Evolutionary conservation across 2,888 invertebrate genomes (phyloP).

Genomic region (Bugula neritina): DNA sequence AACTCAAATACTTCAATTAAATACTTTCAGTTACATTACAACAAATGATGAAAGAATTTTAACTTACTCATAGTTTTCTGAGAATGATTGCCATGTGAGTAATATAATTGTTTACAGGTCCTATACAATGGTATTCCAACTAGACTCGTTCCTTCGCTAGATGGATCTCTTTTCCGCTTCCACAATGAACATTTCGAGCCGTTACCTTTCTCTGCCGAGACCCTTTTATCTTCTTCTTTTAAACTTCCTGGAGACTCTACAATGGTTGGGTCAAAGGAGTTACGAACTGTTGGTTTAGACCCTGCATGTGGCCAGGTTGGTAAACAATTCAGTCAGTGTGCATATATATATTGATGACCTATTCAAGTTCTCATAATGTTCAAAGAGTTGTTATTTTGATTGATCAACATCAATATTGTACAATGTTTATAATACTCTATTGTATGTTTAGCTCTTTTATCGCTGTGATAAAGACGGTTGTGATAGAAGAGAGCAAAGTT

Average conservation of each 20-base stretch:
- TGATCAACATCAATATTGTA: too few relatives aligned
- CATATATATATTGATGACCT: too few relatives aligned
- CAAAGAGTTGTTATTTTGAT: too few relatives aligned
- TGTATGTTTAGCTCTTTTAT: neutral
- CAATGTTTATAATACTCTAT: too few relatives aligned
- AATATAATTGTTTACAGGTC: too few relatives aligned
- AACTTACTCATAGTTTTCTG: too few relatives aligned
- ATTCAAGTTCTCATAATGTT: too few relatives aligned
- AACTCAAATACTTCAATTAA: too few relatives aligned
- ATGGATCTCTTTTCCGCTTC: constrained; percentile 71
- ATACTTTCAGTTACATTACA: too few relatives aligned
- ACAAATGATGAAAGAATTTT: too few relatives aligned
- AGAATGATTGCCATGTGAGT: too few relatives aligned
- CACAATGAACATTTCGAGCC: constrained; percentile 64
- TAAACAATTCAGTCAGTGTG: too few relatives aligned
- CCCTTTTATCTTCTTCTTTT: constrained; percentile 73
- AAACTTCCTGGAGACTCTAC: constrained; percentile 61
- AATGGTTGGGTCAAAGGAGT: constrained; percentile 71
- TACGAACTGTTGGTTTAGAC: constrained; percentile 78
- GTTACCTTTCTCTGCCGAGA: constrained; percentile 78
- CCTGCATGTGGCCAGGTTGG: constrained; percentile 63
- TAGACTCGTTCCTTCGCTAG: constrained; percentile 83
- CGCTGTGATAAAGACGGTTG: constrained; percentile 68
- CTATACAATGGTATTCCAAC: constrained; percentile 42
- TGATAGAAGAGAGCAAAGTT: constrained; percentile 59